Evolutionary conservation across 2,113 vertebrate species (phyloP), one percentile per base, ranked within the genome.

Genomic region (Phainopepla nitens): DNA sequence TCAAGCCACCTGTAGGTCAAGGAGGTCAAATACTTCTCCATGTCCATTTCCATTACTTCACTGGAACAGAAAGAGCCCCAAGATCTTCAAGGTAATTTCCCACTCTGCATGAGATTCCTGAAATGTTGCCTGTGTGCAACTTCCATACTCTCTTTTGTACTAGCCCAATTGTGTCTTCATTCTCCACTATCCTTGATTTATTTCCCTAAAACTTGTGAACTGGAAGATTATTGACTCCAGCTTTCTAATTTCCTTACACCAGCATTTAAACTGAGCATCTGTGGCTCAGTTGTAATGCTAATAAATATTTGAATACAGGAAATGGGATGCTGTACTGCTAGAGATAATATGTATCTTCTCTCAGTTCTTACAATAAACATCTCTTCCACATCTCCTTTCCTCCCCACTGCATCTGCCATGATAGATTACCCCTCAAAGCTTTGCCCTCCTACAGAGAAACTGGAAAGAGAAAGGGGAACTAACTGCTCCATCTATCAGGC

Each of bases 291-390:
- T 80, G 44, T 50, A 62, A 35, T 27, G 33, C 53, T 82, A 96
- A 89, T 93, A 93, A 93, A 92, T 94, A 91, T 77, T 65, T 93
- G 80, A 95, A 90, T 36, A 73, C 13, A 64, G 54, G 35, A 51
- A 50, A 47, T 11, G 51, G 70, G 24, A 47, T 20, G 18, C 33
- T 1, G 11, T 70, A 64, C 21, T 47, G 15, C 69, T 62, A 31
- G 54, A 92, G 66, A 78, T 47, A 75, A 78, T 57, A 49, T 0
- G 1, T 61, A 35, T 54, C 44, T 81, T 62, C 60, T 49, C 15
- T 64, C 64, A 65, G n/a, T 54, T 76, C 54, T 72, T 88, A 62
- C 18, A 90, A 64, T 79, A 92, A 95, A 54, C 16, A 20, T 44
- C 20, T 90, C 31, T 77, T 85, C 22, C 23, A 56, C 51, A 54